Base-by-base conservation (phyloP, 2,888 invertebrate species). In the Caprella mutica region DNA sequence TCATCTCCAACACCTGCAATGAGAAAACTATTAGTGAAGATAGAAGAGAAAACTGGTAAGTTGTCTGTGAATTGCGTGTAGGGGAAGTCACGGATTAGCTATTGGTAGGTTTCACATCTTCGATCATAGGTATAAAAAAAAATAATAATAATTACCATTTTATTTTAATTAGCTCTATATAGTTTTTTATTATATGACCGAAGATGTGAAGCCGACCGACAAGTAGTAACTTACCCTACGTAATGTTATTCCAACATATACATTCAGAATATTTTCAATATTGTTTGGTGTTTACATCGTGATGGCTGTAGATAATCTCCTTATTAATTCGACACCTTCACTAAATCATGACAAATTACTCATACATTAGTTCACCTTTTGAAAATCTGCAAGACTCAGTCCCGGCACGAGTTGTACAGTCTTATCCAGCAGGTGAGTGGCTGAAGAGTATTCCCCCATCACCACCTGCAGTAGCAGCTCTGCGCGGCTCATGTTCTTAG, bases 391-490 rank as follows among this genome's bases (percentile, higher is more conserved):
- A 23, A 85, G 74, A 54, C 92, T 88, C 19, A 87, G 83, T 66
- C 94, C 93, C 0, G 94, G 92, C 56, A 98, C 72, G 12, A 98
- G 73, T 70, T 91, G 88, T 50, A 86, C 79, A 69, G 89, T 93
- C 71, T 94, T 94, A 44, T 86, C 85, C 0, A 91, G 86, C 69
- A 96, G 81, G 0, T 83, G 82, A 43, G 84, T 83, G 0, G 55
- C 83, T 74, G 21, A 84, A 42, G 51, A 51, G 33, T 64, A 64
- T 39, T 64, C 64, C 5, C 64, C 64, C 64, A 64, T 64, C 43
- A 64, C 64, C 29, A 97, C 80, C 76, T 98, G 98, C n/a, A 98
- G 76, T 38, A 98, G 87, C 91, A 97, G 94, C 74, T 98, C 98
- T 0, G 96, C 96, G 70, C 90, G 89, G 0, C 90, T 91, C 93